These are phyloP conservation scores for Euproctis similis DNA, from an alignment of 2,888 invertebrate species.

Conservation along the genomic window DNA sequence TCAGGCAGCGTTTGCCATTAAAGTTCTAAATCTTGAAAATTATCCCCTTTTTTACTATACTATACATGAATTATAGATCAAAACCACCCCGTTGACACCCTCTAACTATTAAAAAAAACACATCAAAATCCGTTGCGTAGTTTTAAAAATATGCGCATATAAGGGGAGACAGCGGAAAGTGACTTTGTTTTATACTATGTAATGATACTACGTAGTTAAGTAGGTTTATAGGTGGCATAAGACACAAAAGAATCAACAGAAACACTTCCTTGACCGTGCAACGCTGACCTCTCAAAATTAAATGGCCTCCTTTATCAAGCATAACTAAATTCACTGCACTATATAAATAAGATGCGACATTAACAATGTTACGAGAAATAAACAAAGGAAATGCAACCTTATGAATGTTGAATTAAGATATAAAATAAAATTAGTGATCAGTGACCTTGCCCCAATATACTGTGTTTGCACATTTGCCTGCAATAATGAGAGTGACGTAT, in stretches of 20 bases:
- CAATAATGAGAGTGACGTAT: conserved; percentile 36
- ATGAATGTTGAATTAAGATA: conserved; percentile 12
- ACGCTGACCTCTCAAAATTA: conserved; percentile 23
- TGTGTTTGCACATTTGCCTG: conserved; percentile 39
- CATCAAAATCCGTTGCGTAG: no score
- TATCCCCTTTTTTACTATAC: no score
- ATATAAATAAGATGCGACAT: conserved; percentile 26
- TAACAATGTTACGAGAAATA: conserved; percentile 15
- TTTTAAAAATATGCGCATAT: no score
- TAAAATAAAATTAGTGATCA: conserved; percentile 6
- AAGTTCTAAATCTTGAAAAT: no score
- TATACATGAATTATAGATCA: no score
- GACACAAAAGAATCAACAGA: no score
- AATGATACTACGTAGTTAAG: no score
- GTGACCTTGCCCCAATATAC: conserved; percentile 59
- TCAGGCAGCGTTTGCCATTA: no score
- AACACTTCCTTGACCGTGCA: conserved; percentile 36
- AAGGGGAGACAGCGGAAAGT: no score
- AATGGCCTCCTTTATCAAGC: conserved; percentile 22
- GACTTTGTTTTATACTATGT: no score
- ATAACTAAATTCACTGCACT: conserved; percentile 22
- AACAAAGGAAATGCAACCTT: conserved; percentile 18
- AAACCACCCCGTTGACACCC: no score
- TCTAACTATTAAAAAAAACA: no score
- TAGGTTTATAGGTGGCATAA: conserved; percentile 23